A percentile compares a stretch with the other conserved stretches of the same genome.
phyloP scores from a whole-genome alignment of 2,888 invertebrate genomes.

The Boloria selene region DNA sequence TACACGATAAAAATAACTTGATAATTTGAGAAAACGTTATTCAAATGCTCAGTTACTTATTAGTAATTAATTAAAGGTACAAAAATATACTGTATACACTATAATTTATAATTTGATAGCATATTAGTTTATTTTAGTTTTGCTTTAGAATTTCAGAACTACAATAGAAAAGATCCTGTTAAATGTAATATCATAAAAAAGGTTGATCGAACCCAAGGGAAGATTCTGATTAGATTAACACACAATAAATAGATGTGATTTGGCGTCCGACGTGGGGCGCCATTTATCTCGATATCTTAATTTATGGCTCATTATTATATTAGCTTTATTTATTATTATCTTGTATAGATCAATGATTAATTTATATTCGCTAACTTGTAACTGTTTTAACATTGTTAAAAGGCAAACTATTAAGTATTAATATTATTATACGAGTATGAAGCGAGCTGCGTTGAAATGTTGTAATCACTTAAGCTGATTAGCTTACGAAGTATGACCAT shows the following conservation, averaged over 20 bases:
- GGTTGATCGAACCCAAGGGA: slow-evolving; percentile 41
- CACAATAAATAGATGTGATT: slow-evolving; percentile 49
- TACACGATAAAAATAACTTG: too few relatives aligned
- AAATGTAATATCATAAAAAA: not conserved
- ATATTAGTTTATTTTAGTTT: too few relatives aligned
- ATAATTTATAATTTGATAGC: too few relatives aligned
- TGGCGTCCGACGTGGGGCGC: slow-evolving; percentile 52
- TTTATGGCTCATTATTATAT: not conserved
- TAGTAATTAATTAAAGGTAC: too few relatives aligned
- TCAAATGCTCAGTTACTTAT: too few relatives aligned
- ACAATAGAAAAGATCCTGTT: too few relatives aligned
- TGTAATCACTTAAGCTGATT: not conserved
- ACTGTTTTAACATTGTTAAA: too few relatives aligned
- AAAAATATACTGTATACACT: too few relatives aligned
- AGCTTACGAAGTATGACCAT: not conserved
- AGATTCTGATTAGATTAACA: slow-evolving; percentile 19
- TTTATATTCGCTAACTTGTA: not conserved
- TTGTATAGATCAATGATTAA: not conserved
- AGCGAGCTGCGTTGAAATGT: not conserved
- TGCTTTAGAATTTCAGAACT: too few relatives aligned
- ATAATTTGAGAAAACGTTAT: too few relatives aligned
- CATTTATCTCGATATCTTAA: slow-evolving; percentile 4
- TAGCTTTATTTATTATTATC: not conserved
- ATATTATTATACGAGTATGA: not conserved
- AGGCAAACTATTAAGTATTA: too few relatives aligned